These are phyloP conservation scores for Elgaria multicarinata DNA, from an alignment of 2,113 vertebrate genomes.

Conservation along the genomic window DNA sequence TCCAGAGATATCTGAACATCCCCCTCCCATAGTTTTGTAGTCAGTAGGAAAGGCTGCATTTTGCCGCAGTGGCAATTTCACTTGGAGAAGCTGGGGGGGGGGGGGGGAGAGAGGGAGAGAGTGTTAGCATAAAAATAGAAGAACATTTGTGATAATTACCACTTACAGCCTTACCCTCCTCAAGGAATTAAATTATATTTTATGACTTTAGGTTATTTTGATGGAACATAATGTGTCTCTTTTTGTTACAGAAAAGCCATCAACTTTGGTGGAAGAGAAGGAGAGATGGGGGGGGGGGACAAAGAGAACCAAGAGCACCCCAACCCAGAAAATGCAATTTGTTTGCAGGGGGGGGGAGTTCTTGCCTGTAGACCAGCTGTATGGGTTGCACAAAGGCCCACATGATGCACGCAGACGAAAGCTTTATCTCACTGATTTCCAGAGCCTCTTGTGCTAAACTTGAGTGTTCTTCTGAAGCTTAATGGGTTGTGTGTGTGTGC, in stretches of 20 bases:
- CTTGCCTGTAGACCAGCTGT: neutral
- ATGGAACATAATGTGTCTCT: slow-evolving; percentile 30
- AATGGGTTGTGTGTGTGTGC: too few species aligned
- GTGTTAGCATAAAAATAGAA: slow-evolving; percentile 78
- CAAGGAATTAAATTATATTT: slow-evolving; percentile 77
- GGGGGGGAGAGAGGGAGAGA: slow-evolving; percentile 2
- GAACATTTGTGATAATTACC: slow-evolving; percentile 73
- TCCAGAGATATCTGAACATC: neutral
- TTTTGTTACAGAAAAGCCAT: slow-evolving; percentile 23
- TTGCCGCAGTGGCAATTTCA: slow-evolving; percentile 52
- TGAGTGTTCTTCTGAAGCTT: neutral
- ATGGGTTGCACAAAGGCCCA: neutral
- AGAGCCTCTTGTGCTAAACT: neutral
- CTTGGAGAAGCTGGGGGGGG: slow-evolving; percentile 46
- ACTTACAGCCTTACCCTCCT: slow-evolving; percentile 69
- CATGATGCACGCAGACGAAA: neutral
- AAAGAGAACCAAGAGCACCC: neutral
- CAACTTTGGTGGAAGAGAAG: neutral
- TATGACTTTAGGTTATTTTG: slow-evolving; percentile 75
- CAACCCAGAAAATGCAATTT: neutral
- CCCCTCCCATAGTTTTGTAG: slow-evolving; percentile 37
- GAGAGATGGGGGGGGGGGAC: neutral
- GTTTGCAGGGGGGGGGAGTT: neutral
- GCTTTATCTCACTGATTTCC: neutral
- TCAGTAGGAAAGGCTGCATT: slow-evolving; percentile 56